Percentiles rank a stretch among this genome's conserved stretches.
Conservation (phyloP, 1,140 invertebrate species). For the Lutraria rhynchaena region DNA sequence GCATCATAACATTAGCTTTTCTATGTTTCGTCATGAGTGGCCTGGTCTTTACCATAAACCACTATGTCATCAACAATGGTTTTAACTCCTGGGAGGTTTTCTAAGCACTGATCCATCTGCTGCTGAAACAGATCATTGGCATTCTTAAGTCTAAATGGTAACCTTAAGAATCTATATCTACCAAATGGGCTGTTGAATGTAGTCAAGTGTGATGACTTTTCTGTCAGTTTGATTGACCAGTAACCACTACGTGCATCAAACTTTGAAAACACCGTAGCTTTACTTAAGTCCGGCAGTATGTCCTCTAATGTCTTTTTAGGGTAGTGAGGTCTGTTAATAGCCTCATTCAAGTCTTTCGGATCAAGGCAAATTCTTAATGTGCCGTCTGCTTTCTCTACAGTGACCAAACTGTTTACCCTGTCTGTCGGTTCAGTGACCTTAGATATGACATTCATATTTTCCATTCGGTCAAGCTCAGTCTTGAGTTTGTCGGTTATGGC, state of each 20-base stretch:
- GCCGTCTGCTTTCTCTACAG: slow-evolving; percentile 48
- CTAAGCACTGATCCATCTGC: too few relatives aligned
- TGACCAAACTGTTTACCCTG: slow-evolving; percentile 55
- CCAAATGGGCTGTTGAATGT: slow-evolving; percentile 32
- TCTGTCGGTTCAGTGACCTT: slow-evolving; percentile 60
- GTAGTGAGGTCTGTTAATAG: slow-evolving; percentile 39
- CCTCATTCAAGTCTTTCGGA: slow-evolving; percentile 40
- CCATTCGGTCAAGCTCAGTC: slow-evolving; percentile 57
- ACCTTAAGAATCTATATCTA: too few relatives aligned
- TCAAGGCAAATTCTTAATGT: slow-evolving; percentile 27
- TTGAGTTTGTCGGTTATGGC: too few relatives aligned
- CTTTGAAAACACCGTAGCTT: slow-evolving; percentile 12
- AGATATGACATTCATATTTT: slow-evolving; percentile 51
- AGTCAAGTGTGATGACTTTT: slow-evolving; percentile 1
- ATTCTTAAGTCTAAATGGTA: too few relatives aligned
- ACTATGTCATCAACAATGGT: too few relatives aligned
- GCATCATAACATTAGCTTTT: background rate
- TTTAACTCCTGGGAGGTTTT: too few relatives aligned
- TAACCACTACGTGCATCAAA: background rate
- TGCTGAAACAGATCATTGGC: too few relatives aligned
- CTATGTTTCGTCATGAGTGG: slow-evolving; percentile 54
- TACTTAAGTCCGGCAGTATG: slow-evolving; percentile 2
- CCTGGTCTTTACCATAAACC: too few relatives aligned
- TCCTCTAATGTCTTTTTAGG: slow-evolving; percentile 53
- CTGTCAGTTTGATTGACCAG: background rate